Percentiles rank a stretch among this genome's conserved stretches.
These are phyloP conservation scores for Calameuta filiformis DNA, from an alignment of 2,888 invertebrate genomes.

Conservation along the genomic window DNA sequence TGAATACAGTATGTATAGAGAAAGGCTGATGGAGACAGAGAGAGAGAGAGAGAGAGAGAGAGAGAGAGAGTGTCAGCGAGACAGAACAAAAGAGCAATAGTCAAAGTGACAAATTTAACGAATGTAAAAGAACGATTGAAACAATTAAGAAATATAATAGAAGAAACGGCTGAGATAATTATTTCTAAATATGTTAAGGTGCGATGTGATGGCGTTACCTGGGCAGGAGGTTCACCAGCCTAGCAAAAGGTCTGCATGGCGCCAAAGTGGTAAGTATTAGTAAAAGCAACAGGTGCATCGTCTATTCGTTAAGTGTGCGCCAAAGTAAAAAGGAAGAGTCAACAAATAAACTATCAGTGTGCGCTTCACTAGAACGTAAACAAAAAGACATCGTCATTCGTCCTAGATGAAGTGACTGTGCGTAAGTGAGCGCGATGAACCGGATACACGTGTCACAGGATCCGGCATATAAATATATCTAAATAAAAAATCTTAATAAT, in stretches of 20 bases:
- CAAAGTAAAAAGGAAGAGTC: slow-evolving; percentile 21
- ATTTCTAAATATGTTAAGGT: slow-evolving; percentile 57
- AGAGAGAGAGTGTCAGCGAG: slow-evolving; percentile 11
- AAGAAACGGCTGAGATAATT: slow-evolving; percentile 22
- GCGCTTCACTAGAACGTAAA: neutral
- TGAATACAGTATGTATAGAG: slow-evolving; percentile 5
- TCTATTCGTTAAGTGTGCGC: slow-evolving; percentile 25
- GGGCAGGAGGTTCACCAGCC: slow-evolving; percentile 92
- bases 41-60: neutral
- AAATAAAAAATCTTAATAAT: neutral
- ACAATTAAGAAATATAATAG: neutral
- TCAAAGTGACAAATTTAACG: neutral
- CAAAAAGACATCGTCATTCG: neutral
- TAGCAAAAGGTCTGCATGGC: slow-evolving; percentile 83
- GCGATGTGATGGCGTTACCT: slow-evolving; percentile 77
- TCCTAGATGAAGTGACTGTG: neutral
- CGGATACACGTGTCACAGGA: neutral
- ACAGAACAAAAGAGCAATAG: slow-evolving; percentile 21
- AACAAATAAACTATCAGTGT: slow-evolving; percentile 2
- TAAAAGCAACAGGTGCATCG: slow-evolving; percentile 58
- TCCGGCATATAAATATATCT: neutral
- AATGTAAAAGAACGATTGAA: neutral
- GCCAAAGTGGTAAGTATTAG: slow-evolving; percentile 65
- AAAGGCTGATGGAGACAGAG: slow-evolving; percentile 6
- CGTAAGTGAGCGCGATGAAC: neutral